Conservation (phyloP, 2,113 vertebrate genomes). For the Apus apus region DNA sequence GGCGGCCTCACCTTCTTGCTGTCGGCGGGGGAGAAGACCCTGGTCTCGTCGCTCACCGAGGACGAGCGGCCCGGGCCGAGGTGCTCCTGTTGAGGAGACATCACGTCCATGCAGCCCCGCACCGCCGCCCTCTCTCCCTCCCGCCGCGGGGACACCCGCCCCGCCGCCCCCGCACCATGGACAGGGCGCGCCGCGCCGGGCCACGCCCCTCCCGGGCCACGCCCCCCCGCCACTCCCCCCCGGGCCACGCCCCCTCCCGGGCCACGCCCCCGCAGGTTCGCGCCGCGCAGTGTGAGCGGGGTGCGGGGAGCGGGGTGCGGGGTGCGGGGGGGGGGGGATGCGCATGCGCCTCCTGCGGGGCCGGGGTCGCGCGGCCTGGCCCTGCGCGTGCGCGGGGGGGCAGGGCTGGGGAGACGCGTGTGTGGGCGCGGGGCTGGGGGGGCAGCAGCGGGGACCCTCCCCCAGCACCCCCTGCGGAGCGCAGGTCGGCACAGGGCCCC, state of each 20-base stretch:
- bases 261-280: background rate
- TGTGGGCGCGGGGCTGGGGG: accelerated
- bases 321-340: background rate
- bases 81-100: constrained; percentile 80
- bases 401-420: too few species aligned
- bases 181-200: background rate
- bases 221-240: too few species aligned
- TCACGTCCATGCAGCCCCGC: constrained; percentile 74
- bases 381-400: background rate
- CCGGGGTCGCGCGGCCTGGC: accelerated
- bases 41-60: constrained; percentile 74
- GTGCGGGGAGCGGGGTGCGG: too few species aligned
- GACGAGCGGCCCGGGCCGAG: constrained; percentile 75
- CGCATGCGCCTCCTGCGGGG: background rate
- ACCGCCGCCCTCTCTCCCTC: background rate
- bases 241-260: too few species aligned
- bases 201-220: background rate
- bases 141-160: background rate
- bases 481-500: accelerated
- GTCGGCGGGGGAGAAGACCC: constrained; percentile 60
- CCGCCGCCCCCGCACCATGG: background rate
- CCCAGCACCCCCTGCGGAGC: background rate
- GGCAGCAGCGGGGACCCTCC: too few species aligned
- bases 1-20: constrained; percentile 77
- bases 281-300: too few species aligned